phyloP scores from a whole-genome alignment of 2,113 vertebrate species.

The Sinocyclocheilus anophthalmus region DNA sequence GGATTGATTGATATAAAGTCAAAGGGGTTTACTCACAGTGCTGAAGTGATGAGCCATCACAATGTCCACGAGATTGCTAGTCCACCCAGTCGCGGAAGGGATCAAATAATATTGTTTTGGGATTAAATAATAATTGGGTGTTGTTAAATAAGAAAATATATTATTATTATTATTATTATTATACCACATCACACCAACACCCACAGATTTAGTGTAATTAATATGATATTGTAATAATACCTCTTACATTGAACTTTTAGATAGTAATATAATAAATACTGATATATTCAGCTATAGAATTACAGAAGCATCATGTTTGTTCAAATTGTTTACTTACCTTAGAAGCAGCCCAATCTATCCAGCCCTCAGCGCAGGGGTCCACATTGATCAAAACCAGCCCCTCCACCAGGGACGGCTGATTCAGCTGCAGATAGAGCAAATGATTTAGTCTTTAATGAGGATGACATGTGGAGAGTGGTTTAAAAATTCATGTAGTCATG shows the following conservation, averaged over 20 bases:
- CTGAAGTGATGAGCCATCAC: slow-evolving; percentile 96
- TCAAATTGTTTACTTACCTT: slow-evolving; percentile 77
- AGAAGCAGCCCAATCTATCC: slow-evolving; percentile 98
- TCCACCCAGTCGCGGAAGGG: slow-evolving; percentile 86
- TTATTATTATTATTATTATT: too few relatives aligned
- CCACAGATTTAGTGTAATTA: too few relatives aligned
- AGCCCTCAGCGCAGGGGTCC: slow-evolving; percentile 95
- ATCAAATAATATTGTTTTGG: neutral
- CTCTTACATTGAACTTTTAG: too few relatives aligned
- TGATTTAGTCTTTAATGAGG: slow-evolving; percentile 3
- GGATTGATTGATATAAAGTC: neutral
- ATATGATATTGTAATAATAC: too few relatives aligned
- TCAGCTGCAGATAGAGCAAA: slow-evolving; percentile 78
- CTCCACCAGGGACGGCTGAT: slow-evolving; percentile 87
- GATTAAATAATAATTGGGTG: neutral
- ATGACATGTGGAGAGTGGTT: neutral
- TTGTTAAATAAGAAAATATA: too few relatives aligned
- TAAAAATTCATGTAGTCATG: slow-evolving; percentile 16
- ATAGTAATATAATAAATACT: too few relatives aligned
- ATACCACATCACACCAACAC: too few relatives aligned
- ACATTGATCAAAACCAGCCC: slow-evolving; percentile 94
- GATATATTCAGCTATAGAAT: too few relatives aligned
- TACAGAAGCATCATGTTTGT: neutral
- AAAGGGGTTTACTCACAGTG: slow-evolving; percentile 79
- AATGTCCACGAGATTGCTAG: slow-evolving; percentile 91